Base-by-base conservation (phyloP, 2,113 vertebrate species). In the Procavia capensis region DNA sequence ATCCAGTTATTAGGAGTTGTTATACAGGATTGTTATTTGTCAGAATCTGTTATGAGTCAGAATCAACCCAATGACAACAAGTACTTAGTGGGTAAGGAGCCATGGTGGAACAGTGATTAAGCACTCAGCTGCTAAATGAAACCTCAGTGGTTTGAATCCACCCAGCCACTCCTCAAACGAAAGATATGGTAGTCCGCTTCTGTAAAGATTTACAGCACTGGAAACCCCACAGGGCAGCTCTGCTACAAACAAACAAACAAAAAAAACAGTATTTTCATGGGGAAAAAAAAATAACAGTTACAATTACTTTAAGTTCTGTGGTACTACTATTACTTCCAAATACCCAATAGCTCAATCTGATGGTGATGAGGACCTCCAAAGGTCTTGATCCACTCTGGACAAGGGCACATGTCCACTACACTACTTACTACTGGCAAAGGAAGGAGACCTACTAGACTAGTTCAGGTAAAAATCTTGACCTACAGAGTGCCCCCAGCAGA, bases 381-480 rank as follows among this genome's bases (percentile, higher is more conserved):
- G 7, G n/a, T 24, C 57, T 41, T 79, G 66, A 36, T 13, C 50
- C 79, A 59, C 13, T 91, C 24, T 45, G 9, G 29, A n/a, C 74
- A 88, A 89, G 41, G 29, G 81, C 57, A 17, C 41, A 13, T 31
- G 57, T 43, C 74, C 20, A 27, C 76, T 7, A 19, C 64, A 31
- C 7, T 14, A 84, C 39, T 88, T 29, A 59, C n/a, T 47, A 68
- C 0, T 11, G 43, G 41, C 47, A 93, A 89, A 85, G 20, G 10
- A 29, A 81, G 7, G 8, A 87, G 88, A 72, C 31, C 39, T 93
- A 31, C 25, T 1, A 9, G 39, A 64, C 41, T 41, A 70, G 86
- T 75, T 95, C 43, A 86, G 41, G 54, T 79, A n/a, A 82, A 85
- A 61, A 95, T n/a, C n/a, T n/a, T n/a, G 27, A 88, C 47, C 5